phyloP scores from a whole-genome alignment of 2,113 vertebrate genomes.

The Hirundichthys speculiger region DNA sequence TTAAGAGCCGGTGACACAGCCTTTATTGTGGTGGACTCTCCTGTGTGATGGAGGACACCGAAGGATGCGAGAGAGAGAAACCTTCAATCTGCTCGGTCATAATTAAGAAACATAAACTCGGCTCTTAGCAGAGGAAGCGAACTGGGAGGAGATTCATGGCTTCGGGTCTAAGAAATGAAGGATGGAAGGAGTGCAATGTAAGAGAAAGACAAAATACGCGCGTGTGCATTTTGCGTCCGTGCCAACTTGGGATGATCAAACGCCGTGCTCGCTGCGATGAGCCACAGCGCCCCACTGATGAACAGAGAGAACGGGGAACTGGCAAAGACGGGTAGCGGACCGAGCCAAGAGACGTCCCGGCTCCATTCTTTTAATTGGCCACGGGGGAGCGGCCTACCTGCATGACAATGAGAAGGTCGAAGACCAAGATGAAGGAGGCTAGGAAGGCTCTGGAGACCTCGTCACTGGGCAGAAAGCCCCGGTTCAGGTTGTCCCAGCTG shows the following conservation, averaged over 20 bases:
- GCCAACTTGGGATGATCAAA: constrained; percentile 63
- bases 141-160: constrained; percentile 9
- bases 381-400: constrained; percentile 85
- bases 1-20: constrained; percentile 69
- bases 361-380: constrained; percentile 71
- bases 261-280: constrained; percentile 44
- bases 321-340: constrained; percentile 38
- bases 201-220: constrained; percentile 8
- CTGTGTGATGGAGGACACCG: constrained; percentile 56
- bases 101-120: constrained; percentile 60
- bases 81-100: constrained; percentile 62
- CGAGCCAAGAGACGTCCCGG: constrained; percentile 55
- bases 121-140: constrained; percentile 27
- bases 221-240: constrained; percentile 30
- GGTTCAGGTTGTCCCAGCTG: constrained; percentile 98
- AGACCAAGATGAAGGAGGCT: constrained; percentile 98
- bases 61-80: constrained; percentile 28
- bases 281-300: constrained; percentile 67
- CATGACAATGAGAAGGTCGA: constrained; percentile 99
- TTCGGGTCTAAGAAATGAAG: constrained; percentile 31
- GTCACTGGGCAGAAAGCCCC: constrained; percentile 96
- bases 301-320: constrained; percentile 40
- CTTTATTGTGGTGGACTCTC: constrained; percentile 64
- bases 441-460: constrained; percentile 98
- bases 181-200: constrained; percentile 3